A percentile compares a stretch with the other conserved stretches of the same genome.
phyloP scores from a whole-genome alignment of 2,797 vertebrate genomes.

The Avahi laniger region DNA sequence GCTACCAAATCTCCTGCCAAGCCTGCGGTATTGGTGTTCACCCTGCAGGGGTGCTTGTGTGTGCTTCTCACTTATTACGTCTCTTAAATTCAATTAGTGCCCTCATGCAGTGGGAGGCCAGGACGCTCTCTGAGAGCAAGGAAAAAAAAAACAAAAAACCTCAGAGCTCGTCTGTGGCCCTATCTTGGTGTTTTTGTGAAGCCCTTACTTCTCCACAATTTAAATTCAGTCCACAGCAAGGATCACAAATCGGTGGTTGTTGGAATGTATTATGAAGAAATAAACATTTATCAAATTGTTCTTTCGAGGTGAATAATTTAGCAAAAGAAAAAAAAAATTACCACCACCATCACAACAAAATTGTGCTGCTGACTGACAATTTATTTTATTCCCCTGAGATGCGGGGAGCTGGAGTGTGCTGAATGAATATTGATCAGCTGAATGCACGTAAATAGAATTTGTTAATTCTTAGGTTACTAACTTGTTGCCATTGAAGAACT shows the following conservation, averaged over 20 bases:
- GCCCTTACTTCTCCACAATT: slow-evolving; percentile 51
- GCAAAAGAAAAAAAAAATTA: slow-evolving; percentile 59
- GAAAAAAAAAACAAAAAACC: slow-evolving; percentile 22
- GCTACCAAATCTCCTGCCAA: background rate
- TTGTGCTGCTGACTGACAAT: slow-evolving; percentile 81
- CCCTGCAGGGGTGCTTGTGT: slow-evolving; percentile 49
- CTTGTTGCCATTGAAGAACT: slow-evolving; percentile 82
- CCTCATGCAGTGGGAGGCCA: slow-evolving; percentile 64
- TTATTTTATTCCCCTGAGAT: slow-evolving; percentile 81
- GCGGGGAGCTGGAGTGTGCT: slow-evolving; percentile 69
- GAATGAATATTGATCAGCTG: slow-evolving; percentile 85
- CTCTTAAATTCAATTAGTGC: slow-evolving; percentile 82
- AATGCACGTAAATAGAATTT: slow-evolving; percentile 83
- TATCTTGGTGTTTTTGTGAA: slow-evolving; percentile 23
- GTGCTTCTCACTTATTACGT: slow-evolving; percentile 62
- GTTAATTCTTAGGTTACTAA: slow-evolving; percentile 80
- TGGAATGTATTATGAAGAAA: slow-evolving; percentile 84
- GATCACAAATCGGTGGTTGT: slow-evolving; percentile 79
- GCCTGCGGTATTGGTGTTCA: background rate
- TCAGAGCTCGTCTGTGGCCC: slow-evolving; percentile 46
- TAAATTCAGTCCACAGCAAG: slow-evolving; percentile 73
- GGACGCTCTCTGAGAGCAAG: slow-evolving; percentile 45
- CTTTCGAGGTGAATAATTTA: slow-evolving; percentile 84
- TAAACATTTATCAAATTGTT: slow-evolving; percentile 85
- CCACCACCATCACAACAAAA: slow-evolving; percentile 71